Evolutionary conservation across 2,113 vertebrate species (phyloP), one percentile per base, ranked within the genome.

Genomic region (Prunella fulvescens): DNA sequence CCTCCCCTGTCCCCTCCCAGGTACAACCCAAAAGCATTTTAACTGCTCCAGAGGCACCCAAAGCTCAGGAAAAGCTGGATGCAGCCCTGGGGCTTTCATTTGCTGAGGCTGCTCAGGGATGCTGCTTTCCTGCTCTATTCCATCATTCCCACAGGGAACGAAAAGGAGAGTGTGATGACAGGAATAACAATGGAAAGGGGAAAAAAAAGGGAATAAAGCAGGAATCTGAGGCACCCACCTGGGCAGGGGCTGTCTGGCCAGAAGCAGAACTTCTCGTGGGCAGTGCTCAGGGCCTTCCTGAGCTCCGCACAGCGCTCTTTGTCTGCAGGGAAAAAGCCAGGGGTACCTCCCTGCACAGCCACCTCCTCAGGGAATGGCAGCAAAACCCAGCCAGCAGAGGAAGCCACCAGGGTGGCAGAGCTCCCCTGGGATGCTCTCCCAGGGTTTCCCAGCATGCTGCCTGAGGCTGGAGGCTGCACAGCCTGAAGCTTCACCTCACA

Each of bases 241-340:
- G 99, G 99, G 94, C 98, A 99, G 54, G 99, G 99, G 93, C 98
- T 99, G 91, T 99, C 99, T 6, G 99, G 99, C 99, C 99, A 99
- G 94, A 99, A 99, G 87, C 99, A 99, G 97, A 99, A 99, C 90
- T 99, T 99, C 96, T 99, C 98, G 18, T 99, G 99, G 56, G 99
- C 98, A 0, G 98, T 98, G 91, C 98, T 98, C 95, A 99, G 97
- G 24, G 98, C 98, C 61, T 96, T 98, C 83, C 97, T 98, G 94
- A 99, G 97, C 96, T 99, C 99, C 73, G 83, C 87, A 58, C 99
- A 98, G 76, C 98, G 98, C 14, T 98, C 98, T 94, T 98, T 98
- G 97, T 99, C 99, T 99, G 95, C 94, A 95, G 97, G 65, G 47
- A 78, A 97, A 85, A 96, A 2, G 23, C 35, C 51, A 2, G 1